These are phyloP conservation scores for Drosophila kuntzei DNA, from an alignment of 2,888 invertebrate genomes.

Conservation along the genomic window DNA sequence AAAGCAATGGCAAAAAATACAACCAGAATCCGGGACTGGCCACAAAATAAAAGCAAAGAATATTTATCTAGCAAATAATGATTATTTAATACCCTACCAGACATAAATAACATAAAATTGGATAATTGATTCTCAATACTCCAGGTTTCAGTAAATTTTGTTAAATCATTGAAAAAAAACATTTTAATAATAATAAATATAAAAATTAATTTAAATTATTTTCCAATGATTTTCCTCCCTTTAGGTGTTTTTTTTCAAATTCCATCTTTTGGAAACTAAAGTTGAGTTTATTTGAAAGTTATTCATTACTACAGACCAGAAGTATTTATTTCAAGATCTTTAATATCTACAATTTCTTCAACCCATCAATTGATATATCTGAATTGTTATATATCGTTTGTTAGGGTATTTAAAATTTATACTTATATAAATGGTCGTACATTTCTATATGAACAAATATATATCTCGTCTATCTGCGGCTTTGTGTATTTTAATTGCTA, in stretches of 20 bases:
- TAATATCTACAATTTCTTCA: background rate
- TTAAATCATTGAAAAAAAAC: too few relatives aligned
- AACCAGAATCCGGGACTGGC: slow-evolving; percentile 7
- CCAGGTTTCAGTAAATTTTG: too few relatives aligned
- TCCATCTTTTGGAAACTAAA: too few relatives aligned
- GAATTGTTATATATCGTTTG: background rate
- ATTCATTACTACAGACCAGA: too few relatives aligned
- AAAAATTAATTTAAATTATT: too few relatives aligned
- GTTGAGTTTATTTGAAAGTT: too few relatives aligned
- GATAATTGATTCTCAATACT: too few relatives aligned
- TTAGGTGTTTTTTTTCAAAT: too few relatives aligned
- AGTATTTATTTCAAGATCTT: too few relatives aligned
- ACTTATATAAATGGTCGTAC: slow-evolving; percentile 1
- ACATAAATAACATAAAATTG: background rate
- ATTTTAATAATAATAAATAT: too few relatives aligned
- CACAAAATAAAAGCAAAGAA: slow-evolving; percentile 4
- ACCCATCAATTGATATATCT: background rate
- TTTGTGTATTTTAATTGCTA: slow-evolving; percentile 53
- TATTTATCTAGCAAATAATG: background rate
- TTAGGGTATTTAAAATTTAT: slow-evolving; percentile 4
- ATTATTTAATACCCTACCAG: background rate
- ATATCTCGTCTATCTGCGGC: slow-evolving; percentile 25
- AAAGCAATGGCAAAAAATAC: slow-evolving; percentile 31
- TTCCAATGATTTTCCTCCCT: too few relatives aligned
- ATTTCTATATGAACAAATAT: slow-evolving; percentile 15